Conservation (phyloP, 92 coral and sea anemone species). For the Hydrozoanthus gracilis region DNA sequence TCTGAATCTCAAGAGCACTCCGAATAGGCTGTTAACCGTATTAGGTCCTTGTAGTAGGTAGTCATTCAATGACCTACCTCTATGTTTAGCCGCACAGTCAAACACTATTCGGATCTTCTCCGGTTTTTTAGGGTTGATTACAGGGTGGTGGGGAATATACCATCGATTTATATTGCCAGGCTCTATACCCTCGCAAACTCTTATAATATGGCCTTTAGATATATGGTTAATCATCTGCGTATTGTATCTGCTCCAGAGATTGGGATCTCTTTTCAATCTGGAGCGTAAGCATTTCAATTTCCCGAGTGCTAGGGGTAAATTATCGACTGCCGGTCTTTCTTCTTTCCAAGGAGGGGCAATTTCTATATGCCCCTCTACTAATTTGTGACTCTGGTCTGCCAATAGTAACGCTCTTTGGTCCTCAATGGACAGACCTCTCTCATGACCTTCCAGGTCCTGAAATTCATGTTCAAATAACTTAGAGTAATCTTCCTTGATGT, state of each 20-base stretch:
- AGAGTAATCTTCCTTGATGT: not conserved
- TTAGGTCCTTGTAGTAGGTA: not conserved
- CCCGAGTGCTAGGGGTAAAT: not conserved
- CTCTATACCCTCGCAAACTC: not conserved
- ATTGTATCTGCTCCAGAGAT: not conserved
- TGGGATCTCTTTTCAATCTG: not conserved
- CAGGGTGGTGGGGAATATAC: not conserved
- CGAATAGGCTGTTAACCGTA: not conserved
- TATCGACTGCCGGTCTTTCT: not conserved
- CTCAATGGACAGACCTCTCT: not conserved
- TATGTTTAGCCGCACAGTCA: not conserved
- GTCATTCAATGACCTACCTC: not conserved
- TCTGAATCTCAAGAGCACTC: not conserved
- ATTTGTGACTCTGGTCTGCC: not conserved
- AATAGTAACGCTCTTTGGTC: not conserved
- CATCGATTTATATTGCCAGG: too few relatives aligned
- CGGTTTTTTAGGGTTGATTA: not conserved
- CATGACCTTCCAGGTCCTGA: not conserved
- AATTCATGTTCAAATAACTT: not conserved
- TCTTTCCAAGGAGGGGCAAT: not conserved
- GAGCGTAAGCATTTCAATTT: not conserved
- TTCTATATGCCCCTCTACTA: not conserved
- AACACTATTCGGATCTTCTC: not conserved
- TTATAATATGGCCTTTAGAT: not conserved
- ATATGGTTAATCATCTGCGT: not conserved